A percentile compares a stretch with the other conserved stretches of the same genome.
phyloP scores from a whole-genome alignment of 1,140 invertebrate species.

The Drosophila mayri region DNA sequence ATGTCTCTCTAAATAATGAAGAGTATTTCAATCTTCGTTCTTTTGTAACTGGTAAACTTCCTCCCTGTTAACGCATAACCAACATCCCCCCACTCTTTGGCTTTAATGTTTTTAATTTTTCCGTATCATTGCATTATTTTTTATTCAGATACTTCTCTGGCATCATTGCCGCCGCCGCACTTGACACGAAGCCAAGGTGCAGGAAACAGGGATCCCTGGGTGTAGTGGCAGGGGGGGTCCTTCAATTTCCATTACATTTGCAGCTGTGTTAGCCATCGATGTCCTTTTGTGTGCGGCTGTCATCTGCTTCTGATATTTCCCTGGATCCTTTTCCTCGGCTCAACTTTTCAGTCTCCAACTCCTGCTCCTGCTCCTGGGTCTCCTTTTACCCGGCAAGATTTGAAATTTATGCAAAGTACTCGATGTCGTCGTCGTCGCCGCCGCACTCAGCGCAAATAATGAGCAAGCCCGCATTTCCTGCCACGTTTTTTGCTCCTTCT shows the following conservation, averaged over 20 bases:
- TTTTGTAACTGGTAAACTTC: not conserved
- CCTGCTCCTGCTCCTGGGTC: slow-evolving; percentile 3
- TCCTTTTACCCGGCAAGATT: slow-evolving; percentile 61
- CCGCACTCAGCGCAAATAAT: slow-evolving; percentile 81
- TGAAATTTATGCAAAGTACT: slow-evolving; percentile 83
- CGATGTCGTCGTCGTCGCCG: slow-evolving; percentile 66
- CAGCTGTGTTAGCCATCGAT: slow-evolving; percentile 76
- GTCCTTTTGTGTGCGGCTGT: slow-evolving; percentile 78
- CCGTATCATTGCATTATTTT: slow-evolving; percentile 81
- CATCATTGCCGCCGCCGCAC: slow-evolving; percentile 48
- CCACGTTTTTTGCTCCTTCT: slow-evolving; percentile 68
- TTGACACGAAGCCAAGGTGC: slow-evolving; percentile 73
- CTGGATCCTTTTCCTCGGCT: slow-evolving; percentile 21
- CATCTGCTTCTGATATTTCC: slow-evolving; percentile 63
- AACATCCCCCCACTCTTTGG: slow-evolving; percentile 4
- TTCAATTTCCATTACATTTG: slow-evolving; percentile 83
- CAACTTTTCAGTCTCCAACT: slow-evolving; percentile 24
- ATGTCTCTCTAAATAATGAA: not conserved
- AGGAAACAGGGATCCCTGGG: slow-evolving; percentile 15
- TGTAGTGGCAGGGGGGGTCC: slow-evolving; percentile 27
- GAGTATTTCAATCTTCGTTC: slow-evolving; percentile 1
- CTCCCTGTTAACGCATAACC: slow-evolving; percentile 21
- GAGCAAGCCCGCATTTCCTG: slow-evolving; percentile 83
- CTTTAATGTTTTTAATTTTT: slow-evolving; percentile 81
- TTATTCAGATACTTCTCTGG: slow-evolving; percentile 56